Evolutionary conservation across 1,140 invertebrate species (phyloP), one percentile per base, ranked within the genome.

Genomic region (Cephus cinctus): DNA sequence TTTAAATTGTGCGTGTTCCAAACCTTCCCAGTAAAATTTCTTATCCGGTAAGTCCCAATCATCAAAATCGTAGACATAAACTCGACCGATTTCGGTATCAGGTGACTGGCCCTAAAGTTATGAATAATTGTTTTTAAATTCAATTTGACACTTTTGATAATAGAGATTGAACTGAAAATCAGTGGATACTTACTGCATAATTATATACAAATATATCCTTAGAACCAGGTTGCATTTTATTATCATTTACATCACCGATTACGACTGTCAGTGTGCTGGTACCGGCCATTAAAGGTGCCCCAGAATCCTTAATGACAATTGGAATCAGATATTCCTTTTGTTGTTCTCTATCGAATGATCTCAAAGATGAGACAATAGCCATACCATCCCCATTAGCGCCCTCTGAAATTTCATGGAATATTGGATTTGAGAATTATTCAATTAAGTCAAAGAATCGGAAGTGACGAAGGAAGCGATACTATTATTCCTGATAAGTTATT

Each of bases 31-130:
- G 59, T 92, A 94, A 78, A 97, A 98, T 62, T 92, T 94, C 68
- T 98, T 98, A 68, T 98, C 95, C 0, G 91, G 90, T 50, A 96
- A 71, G 80, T 98, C 96, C 95, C 94, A 98, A 68, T 98, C 96
- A 72, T 98, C 96, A 32, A 94, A 76, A 78, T 98, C 96, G 69
- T 94, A 92, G 0, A 97, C 94, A 70, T 98, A 96, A 2, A 98
- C 95, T 50, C 92, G 80, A 18, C 96, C 96, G 52, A 98, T 94
- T 71, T 92, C 90, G 0, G 92, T 94, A 56, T 95, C 89, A 2
- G 90, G 92, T 52, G 91, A 88, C 75, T 92, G 87, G 36, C 92
- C 90, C 86, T 95, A 81, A 47, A 70, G 69, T 53, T 43, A 34
- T 16, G 53, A 43, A 43, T 18, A 12, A 36, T 42, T 5, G 20